Evolutionary conservation across 2,113 vertebrate species (phyloP), one percentile per base, ranked within the genome.

Genomic region (Vicugna pacos): DNA sequence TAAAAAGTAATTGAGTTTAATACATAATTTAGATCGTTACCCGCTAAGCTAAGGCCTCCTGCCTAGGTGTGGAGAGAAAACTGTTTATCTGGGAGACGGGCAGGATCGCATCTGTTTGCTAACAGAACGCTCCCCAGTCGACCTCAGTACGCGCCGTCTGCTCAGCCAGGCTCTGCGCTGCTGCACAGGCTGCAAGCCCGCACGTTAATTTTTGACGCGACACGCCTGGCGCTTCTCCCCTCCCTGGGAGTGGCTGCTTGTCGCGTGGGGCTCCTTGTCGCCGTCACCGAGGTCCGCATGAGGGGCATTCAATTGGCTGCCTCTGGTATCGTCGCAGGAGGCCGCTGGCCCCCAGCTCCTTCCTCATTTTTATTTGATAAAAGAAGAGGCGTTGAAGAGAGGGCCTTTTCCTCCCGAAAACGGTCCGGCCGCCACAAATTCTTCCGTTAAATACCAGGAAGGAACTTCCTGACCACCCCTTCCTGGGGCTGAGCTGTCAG

Each of bases 1-100:
- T 99, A 98, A 98, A 99, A 98, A 96, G 98, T 98, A 98, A 99
- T 98, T 98, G 97, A 98, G 97, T 98, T 99, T 98, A 98, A 98
- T 98, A 97, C 92, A 97, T 98, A 98, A 98, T 99, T 98, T 98
- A 98, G 97, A 98, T 97, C 95, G 92, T 95, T 98, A 70, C 32
- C 2, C 95, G 85, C 96, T 97, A 98, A 96, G 96, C 97, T 98
- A 98, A 98, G 89, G n/a, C 96, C 95, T 98, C 98, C 95, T 67
- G 69, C 98, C 97, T 98, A 97, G 94, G 97, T 96, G 97, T 97
- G 97, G 97, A 96, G 96, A 98, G 96, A 92, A 98, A 97, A 97
- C 94, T 96, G 98, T 98, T 98, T 98, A 98, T 98, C 97, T 98
- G 93, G 48, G 73, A 35, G 73, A 91, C 56, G 94, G 95, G 96